Evolutionary conservation across 2,113 vertebrate genomes (phyloP).

Genomic region (Progne subis): DNA sequence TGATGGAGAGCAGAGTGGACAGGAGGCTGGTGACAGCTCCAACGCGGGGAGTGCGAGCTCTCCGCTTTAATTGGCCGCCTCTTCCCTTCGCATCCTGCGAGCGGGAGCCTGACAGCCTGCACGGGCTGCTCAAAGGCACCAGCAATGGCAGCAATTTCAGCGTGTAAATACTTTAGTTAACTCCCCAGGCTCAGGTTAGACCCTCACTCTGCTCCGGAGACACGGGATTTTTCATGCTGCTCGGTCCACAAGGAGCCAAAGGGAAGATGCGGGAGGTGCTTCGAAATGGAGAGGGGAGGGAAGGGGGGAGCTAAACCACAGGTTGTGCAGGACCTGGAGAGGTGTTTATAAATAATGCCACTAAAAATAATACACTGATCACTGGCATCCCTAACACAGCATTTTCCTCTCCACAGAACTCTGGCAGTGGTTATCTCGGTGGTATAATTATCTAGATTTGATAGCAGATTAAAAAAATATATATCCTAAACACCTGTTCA

Average conservation of each 20-base stretch:
- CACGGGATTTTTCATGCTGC: neutral
- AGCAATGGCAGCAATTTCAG: conserved; percentile 10
- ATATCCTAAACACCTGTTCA: conserved; percentile 56
- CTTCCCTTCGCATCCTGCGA: neutral
- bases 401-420: conserved; percentile 33
- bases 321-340: neutral
- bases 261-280: neutral
- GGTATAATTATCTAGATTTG: conserved; percentile 50
- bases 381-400: neutral
- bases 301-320: neutral
- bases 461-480: conserved; percentile 46
- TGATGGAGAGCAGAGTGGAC: conserved; percentile 57
- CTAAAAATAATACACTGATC: neutral
- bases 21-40: conserved; percentile 43
- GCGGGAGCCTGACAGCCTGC: neutral
- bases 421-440: neutral
- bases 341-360: conserved; percentile 40
- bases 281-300: neutral
- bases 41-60: neutral
- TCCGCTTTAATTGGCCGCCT: neutral
- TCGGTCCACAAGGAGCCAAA: neutral
- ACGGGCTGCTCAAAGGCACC: neutral
- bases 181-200: neutral
- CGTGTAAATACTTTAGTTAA: neutral
- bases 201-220: neutral